These are phyloP conservation scores for Bradypus variegatus DNA, from an alignment of 2,797 vertebrate genomes.

Conservation along the genomic window DNA sequence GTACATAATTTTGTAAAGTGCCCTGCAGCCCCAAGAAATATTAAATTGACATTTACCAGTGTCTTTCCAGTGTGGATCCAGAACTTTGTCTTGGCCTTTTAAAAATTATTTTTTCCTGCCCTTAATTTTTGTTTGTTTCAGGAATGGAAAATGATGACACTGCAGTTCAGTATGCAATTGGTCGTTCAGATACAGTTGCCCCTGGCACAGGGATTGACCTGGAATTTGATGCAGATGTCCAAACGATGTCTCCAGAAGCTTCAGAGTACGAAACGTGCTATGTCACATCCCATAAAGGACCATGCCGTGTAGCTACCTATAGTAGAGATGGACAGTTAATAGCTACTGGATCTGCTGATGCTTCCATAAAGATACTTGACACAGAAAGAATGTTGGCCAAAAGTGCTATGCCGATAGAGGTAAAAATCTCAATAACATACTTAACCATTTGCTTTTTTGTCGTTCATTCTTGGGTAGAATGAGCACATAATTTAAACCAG, in stretches of 20 bases:
- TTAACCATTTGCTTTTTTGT: not conserved
- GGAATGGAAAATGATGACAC: slow-evolving; percentile 98
- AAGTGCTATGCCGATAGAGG: slow-evolving; percentile 98
- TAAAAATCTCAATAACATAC: slow-evolving; percentile 45
- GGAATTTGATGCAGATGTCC: slow-evolving; percentile 96
- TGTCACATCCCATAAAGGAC: slow-evolving; percentile 97
- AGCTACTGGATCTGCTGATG: slow-evolving; percentile 94
- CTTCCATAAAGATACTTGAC: slow-evolving; percentile 98
- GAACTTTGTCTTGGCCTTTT: not conserved
- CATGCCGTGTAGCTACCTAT: slow-evolving; percentile 92
- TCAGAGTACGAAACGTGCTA: slow-evolving; percentile 99
- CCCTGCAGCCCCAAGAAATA: not conserved
- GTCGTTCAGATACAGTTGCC: slow-evolving; percentile 92
- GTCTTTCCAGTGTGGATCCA: not conserved
- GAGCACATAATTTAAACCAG: not conserved
- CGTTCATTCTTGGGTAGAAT: not conserved
- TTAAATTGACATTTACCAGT: not conserved
- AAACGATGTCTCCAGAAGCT: slow-evolving; percentile 97
- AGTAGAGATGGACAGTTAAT: slow-evolving; percentile 96
- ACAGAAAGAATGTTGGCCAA: slow-evolving; percentile 98
- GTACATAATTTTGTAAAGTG: too few relatives aligned
- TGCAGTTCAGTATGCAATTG: slow-evolving; percentile 94
- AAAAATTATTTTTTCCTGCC: not conserved
- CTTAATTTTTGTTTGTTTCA: slow-evolving; percentile 65
- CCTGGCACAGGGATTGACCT: slow-evolving; percentile 95